phyloP scores from a whole-genome alignment of 2,113 vertebrate genomes.

The Perca schrenkii region DNA sequence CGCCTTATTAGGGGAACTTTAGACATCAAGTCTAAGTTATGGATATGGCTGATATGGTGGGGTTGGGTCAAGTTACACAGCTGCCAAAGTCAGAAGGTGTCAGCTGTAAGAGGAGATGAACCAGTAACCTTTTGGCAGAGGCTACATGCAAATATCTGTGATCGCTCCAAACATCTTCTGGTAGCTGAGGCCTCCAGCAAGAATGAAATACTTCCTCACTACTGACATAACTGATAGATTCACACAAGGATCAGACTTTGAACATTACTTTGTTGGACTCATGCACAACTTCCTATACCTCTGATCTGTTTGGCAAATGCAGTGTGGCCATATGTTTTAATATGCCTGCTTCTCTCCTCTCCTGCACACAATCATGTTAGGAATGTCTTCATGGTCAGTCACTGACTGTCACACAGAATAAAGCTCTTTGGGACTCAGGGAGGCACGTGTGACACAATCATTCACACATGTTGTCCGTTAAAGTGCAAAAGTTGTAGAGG shows the following conservation, averaged over 20 bases:
- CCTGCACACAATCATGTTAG: slow-evolving; percentile 43
- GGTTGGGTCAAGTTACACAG: slow-evolving; percentile 63
- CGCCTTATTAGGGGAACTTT: slow-evolving; percentile 45
- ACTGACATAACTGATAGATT: slow-evolving; percentile 43
- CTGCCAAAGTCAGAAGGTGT: slow-evolving; percentile 61
- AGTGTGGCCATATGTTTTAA: slow-evolving; percentile 57
- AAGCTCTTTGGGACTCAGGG: slow-evolving; percentile 5
- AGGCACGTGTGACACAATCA: slow-evolving; percentile 42
- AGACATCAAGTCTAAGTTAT: slow-evolving; percentile 51
- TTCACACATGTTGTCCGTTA: slow-evolving; percentile 34
- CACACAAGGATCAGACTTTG: slow-evolving; percentile 36
- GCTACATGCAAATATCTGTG: slow-evolving; percentile 23
- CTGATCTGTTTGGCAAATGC: slow-evolving; percentile 57
- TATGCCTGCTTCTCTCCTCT: slow-evolving; percentile 13
- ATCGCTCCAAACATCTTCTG: slow-evolving; percentile 39
- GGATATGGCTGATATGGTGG: slow-evolving; percentile 39
- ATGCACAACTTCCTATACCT: slow-evolving; percentile 36
- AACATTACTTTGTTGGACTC: slow-evolving; percentile 39
- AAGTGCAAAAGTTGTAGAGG: slow-evolving; percentile 24
- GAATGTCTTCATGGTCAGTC: slow-evolving; percentile 59
- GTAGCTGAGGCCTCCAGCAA: slow-evolving; percentile 26
- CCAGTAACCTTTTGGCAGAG: slow-evolving; percentile 62
- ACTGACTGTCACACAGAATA: slow-evolving; percentile 54
- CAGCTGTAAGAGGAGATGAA: slow-evolving; percentile 71
- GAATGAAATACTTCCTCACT: slow-evolving; percentile 40